Evolutionary conservation across 2,888 invertebrate genomes (phyloP), one percentile per base, ranked within the genome.

Genomic region (Drosophila meridiana): DNA sequence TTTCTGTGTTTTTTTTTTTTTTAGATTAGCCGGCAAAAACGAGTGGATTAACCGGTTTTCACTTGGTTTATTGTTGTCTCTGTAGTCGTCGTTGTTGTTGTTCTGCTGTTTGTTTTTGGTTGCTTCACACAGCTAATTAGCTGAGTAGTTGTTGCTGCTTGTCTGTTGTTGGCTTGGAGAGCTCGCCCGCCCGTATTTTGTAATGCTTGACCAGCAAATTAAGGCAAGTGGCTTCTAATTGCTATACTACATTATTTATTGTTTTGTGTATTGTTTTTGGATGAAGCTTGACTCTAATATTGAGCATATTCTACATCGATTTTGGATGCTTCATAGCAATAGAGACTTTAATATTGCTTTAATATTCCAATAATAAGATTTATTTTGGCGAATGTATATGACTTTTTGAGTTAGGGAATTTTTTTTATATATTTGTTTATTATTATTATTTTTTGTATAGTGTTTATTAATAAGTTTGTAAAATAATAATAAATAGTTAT

Each of bases 21-120:
- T 78, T 52, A 74, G 75, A 78, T 83, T 75, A 83, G 84, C 73
- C 82, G 87, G 83, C 70, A 70, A 70, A 61, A 40, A 34, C 55
- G 78, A 87, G 85, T 87, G 85, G 89, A 79, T 87, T 85, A 89
- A 85, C 84, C 88, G 88, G 90, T 85, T 89, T 78, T 64, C 57
- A 68, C 47, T 60, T 59, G 40, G 42, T 36, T 81, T 79, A 38
- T 64, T 69, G 28, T 64, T 58, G 55, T 36, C 36, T 38, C 32
- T 45, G 34, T 53, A 69, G 62, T 53, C 64, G 58, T 60, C 53
- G 40, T 69, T 47, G 43, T 57, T 53, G 50, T 52, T 77, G 62
- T 40, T 50, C 47, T 74, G 62, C 45, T 69, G 59, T 60, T 66
- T 48, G 40, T 28, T 71, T 76, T 52, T 57, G 77, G 69, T 68